Base-by-base conservation (phyloP, 2,888 invertebrate species). In the Hylaea fasciaria region DNA sequence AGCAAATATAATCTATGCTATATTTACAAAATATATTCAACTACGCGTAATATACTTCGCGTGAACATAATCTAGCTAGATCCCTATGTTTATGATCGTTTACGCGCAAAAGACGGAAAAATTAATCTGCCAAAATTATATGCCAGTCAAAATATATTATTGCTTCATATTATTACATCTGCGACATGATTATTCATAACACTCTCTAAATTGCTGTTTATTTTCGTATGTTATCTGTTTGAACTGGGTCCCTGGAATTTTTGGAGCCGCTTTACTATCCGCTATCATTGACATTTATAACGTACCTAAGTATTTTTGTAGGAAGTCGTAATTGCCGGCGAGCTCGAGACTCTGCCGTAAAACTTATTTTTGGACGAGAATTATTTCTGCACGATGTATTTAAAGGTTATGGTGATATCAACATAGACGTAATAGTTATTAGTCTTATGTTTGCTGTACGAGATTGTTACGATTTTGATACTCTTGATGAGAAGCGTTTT, bases 351-450 rank as follows among this genome's bases (percentile, higher is more conserved):
- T 51, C 59, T 65, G 57, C 65, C 64, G 68, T 69, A 64, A 70
- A 73, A 51, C 44, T 64, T 73, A 78, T 71, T 74, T 75, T 69
- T 53, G 68, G 59, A 47, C 64, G 22, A 28, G 65, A 64, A 68
- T 62, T 72, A 74, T 76, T 76, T 72, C 59, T 64, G 67, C 40
- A 32, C 45, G 47, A 65, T 65, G 65, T 70, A 68, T 70, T 66
- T 63, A 37, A n/a, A n/a, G 11, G 13, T 66, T 69, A 29, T 29
- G 16, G 17, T 9, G 13, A 22, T 49, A 39, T 32, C 13, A 10
- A 32, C 32, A 32, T 37, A 37, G 5, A 37, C 1, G 1, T n/a
- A 40, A 40, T 4, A 9, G 40, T 13, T 39, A 13, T 39, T 40
- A 13, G 4, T 14, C 12, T 37, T 11, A n/a, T 37, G n/a, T 37